Conservation (phyloP, 2,797 vertebrate species). For the Eleutherodactylus coqui region DNA sequence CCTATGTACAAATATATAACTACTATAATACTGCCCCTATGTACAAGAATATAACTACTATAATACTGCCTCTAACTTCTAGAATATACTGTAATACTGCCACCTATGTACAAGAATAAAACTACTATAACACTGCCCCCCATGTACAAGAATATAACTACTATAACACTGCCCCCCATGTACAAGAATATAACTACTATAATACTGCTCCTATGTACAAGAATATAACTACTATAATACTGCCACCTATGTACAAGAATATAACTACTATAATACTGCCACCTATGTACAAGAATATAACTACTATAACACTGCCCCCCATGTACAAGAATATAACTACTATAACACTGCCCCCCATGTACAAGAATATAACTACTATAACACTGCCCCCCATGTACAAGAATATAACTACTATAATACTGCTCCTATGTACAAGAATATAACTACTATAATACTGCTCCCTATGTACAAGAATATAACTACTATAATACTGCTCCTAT, state of each 20-base stretch:
- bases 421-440: background rate
- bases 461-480: background rate
- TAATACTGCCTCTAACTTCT: no score
- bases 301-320: background rate
- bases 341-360: background rate
- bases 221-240: background rate
- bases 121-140: background rate
- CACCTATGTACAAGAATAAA: background rate
- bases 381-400: background rate
- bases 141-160: background rate
- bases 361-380: background rate
- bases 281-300: background rate
- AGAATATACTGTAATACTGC: no score
- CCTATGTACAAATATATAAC: background rate
- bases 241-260: background rate
- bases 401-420: background rate
- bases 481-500: background rate
- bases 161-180: background rate
- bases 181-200: slow-evolving; percentile 2
- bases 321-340: background rate
- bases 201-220: background rate
- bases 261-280: background rate
- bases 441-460: background rate
- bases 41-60: no score
- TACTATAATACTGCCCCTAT: background rate